Base-by-base conservation (phyloP, 2,113 vertebrate genomes). In the Lanius collurio region DNA sequence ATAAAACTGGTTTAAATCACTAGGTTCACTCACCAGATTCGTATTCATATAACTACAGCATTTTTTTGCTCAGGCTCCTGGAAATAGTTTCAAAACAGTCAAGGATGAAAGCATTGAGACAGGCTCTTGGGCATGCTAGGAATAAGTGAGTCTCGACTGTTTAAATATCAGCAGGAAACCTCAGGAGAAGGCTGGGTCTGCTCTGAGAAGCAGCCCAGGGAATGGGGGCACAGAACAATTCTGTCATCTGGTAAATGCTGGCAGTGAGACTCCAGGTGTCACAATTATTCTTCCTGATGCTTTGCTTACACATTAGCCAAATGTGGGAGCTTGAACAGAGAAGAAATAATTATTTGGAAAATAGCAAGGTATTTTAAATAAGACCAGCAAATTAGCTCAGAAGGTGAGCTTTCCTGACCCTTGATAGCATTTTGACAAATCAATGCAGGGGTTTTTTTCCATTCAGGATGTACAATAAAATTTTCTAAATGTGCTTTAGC, bases 291-390 rank as follows among this genome's bases (percentile, higher is more conserved):
- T 27, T 68, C 26, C 35, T 57, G 53, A 19, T 81, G n/a, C 57
- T 88, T 68, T 81, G 65, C 62, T 91, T 62, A 55, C 57, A n/a
- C 37, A 62, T 68, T 24, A 42, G 16, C 47, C 47, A 83, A 70
- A 71, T 5, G 44, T 2, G 52, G 16, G 23, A 50, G 30, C 41
- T 42, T 67, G 60, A 42, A 46, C 8, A 49, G 11, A 81, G 50
- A 20, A 90, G 37, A 92, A 89, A 63, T 50, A 95, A 62, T 83
- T 90, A 78, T 89, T 82, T 46, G 8, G 52, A 56, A 67, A 88
- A 88, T 59, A 90, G 26, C 59, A 84, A 91, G 17, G n/a, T 9
- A 37, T 92, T 93, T 95, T 68, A 88, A 93, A 56, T 65, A 65
- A 81, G 60, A 52, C 5, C 50, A 65, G 39, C 31, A 81, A 80